Evolutionary conservation across 23 tunicate genomes (phyloP).

Genomic region (Trididemnum nubilum): DNA sequence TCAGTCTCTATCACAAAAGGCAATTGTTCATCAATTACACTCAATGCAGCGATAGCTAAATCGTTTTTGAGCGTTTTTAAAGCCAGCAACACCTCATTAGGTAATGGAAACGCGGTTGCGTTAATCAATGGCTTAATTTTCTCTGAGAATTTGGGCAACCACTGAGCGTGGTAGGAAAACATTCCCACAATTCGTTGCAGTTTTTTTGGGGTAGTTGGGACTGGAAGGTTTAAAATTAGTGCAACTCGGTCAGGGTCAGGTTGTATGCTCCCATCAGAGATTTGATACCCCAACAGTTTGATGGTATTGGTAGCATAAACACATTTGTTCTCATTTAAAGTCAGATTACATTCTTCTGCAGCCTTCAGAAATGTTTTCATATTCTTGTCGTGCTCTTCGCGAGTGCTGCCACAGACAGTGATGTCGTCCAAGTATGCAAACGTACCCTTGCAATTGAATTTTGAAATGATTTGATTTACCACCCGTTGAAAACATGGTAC

Average conservation of each 20-base stretch:
- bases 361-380: conserved; percentile 13
- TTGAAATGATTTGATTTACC: background rate
- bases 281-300: conserved; percentile 26
- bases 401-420: conserved; percentile 20
- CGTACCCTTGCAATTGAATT: conserved; percentile 18
- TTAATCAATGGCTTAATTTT: conserved; percentile 3
- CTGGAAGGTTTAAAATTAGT: background rate
- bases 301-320: conserved; percentile 11
- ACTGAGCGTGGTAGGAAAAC: conserved; percentile 16
- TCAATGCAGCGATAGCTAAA: background rate
- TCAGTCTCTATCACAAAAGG: conserved; percentile 31
- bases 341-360: conserved; percentile 8
- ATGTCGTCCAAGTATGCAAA: conserved; percentile 34
- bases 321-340: conserved; percentile 12
- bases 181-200: conserved; percentile 5
- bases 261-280: background rate
- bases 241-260: conserved; percentile 34
- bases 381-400: conserved; percentile 27
- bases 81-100: background rate
- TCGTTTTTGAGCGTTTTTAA: conserved; percentile 12
- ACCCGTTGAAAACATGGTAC: conserved; percentile 34
- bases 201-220: conserved; percentile 4
- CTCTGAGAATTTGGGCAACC: conserved; percentile 28
- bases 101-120: background rate
- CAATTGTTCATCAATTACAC: background rate